These are phyloP conservation scores for Meleagris gallopavo DNA, from an alignment of 2,113 vertebrate genomes.

Conservation along the genomic window DNA sequence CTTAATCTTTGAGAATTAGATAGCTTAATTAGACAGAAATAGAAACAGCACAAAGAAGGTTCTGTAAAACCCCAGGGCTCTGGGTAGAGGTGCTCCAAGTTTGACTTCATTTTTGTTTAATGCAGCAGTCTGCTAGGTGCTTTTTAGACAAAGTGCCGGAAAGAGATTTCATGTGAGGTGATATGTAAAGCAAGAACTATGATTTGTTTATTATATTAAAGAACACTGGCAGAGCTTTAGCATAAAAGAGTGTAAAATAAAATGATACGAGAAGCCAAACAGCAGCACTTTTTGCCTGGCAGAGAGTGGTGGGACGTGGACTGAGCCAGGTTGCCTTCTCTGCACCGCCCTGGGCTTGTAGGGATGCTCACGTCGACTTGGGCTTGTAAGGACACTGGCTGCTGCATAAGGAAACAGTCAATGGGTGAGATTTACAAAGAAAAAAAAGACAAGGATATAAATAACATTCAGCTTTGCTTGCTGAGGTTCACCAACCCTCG, in stretches of 20 bases:
- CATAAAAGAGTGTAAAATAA: constrained; percentile 51
- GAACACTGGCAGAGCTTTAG: neutral
- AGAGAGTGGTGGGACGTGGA: neutral
- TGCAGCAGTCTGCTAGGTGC: neutral
- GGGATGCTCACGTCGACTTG: neutral
- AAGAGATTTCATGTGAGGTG: neutral
- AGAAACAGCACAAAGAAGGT: constrained; percentile 25
- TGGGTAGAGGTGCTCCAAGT: neutral
- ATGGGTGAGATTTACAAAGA: neutral
- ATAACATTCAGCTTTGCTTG: neutral
- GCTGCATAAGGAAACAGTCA: neutral
- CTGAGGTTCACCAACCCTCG: neutral
- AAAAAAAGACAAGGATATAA: neutral
- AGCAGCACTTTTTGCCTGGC: neutral
- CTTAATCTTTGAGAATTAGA: constrained; percentile 52
- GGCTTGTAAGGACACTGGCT: neutral
- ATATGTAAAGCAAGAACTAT: constrained; percentile 37
- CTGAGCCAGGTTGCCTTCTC: neutral
- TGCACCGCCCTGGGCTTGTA: neutral
- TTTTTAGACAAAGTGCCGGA: constrained; percentile 17
- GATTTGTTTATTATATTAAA: constrained; percentile 67
- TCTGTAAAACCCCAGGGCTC: constrained; percentile 30
- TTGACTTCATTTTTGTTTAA: constrained; percentile 41
- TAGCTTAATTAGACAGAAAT: constrained; percentile 56
- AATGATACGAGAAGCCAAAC: constrained; percentile 29